Percentiles rank a stretch among this genome's conserved stretches.
Evolutionary conservation across 1,140 invertebrate species (phyloP).

Genomic region (Eriosoma lanigerum): DNA sequence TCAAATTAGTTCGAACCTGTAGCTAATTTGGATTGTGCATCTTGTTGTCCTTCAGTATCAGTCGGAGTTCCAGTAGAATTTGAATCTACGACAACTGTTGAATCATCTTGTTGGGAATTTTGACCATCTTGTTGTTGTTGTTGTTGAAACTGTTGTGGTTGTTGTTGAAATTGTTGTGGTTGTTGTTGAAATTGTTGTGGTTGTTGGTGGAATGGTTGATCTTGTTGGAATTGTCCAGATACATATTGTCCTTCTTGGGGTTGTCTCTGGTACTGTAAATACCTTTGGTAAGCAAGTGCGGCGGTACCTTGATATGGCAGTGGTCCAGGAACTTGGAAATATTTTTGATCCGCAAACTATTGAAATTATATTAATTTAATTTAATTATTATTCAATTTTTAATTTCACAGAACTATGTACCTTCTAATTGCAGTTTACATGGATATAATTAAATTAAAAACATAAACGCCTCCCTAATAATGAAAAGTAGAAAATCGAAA

Average conservation of each 20-base stretch:
- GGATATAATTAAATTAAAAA: too few species aligned
- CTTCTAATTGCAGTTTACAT: too few species aligned
- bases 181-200: slow-evolving; percentile 15
- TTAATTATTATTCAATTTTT: neutral
- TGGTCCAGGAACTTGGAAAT: neutral
- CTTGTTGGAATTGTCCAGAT: slow-evolving; percentile 19
- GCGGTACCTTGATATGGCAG: slow-evolving; percentile 11
- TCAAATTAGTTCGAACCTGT: slow-evolving; percentile 50
- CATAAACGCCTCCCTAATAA: too few species aligned
- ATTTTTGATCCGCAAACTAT: slow-evolving; percentile 36
- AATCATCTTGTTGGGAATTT: slow-evolving; percentile 26
- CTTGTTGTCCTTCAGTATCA: neutral
- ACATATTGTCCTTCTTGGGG: neutral
- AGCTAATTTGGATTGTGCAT: slow-evolving; percentile 37
- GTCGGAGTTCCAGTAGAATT: neutral
- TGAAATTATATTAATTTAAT: neutral
- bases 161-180: slow-evolving; percentile 30
- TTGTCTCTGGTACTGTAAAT: slow-evolving; percentile 25
- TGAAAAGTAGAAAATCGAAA: too few species aligned
- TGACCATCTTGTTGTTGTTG: slow-evolving; percentile 22
- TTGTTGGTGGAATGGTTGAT: slow-evolving; percentile 2
- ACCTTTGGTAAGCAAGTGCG: slow-evolving; percentile 20
- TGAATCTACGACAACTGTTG: slow-evolving; percentile 18
- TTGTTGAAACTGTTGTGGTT: slow-evolving; percentile 29
- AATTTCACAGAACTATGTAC: too few species aligned